Conservation (phyloP, 2,113 vertebrate species). For the Neodon shergylaensis region DNA sequence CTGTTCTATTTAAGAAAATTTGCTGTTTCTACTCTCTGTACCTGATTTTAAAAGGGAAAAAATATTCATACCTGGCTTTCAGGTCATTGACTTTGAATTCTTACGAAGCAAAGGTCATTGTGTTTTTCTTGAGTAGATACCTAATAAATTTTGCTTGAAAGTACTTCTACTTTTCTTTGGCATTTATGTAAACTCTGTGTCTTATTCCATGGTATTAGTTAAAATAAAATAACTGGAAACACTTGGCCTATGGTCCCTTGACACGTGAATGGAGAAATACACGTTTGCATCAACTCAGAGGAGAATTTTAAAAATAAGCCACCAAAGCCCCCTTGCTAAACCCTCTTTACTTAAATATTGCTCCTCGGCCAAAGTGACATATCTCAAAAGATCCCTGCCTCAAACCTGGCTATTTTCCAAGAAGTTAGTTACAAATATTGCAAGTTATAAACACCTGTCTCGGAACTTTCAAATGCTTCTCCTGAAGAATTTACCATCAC, state of each 20-base stretch:
- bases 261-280: background rate
- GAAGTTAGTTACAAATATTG: background rate
- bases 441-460: background rate
- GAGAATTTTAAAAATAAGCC: constrained; percentile 1
- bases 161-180: constrained; percentile 74
- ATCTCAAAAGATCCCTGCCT: constrained; percentile 19
- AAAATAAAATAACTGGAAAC: constrained; percentile 31
- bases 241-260: constrained; percentile 44
- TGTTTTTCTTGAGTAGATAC: constrained; percentile 90
- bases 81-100: constrained; percentile 88
- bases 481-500: background rate
- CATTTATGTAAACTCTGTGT: constrained; percentile 49
- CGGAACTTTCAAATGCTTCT: background rate
- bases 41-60: constrained; percentile 87
- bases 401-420: constrained; percentile 7
- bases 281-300: background rate
- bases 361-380: constrained; percentile 32
- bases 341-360: background rate
- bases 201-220: background rate
- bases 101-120: constrained; percentile 89
- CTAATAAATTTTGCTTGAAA: constrained; percentile 96
- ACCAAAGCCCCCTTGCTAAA: background rate
- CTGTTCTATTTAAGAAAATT: constrained; percentile 88
- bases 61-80: constrained; percentile 86
- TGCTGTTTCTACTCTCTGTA: constrained; percentile 91